These are phyloP conservation scores for Esperia sulphurella DNA, from an alignment of 2,888 invertebrate genomes.

Conservation along the genomic window DNA sequence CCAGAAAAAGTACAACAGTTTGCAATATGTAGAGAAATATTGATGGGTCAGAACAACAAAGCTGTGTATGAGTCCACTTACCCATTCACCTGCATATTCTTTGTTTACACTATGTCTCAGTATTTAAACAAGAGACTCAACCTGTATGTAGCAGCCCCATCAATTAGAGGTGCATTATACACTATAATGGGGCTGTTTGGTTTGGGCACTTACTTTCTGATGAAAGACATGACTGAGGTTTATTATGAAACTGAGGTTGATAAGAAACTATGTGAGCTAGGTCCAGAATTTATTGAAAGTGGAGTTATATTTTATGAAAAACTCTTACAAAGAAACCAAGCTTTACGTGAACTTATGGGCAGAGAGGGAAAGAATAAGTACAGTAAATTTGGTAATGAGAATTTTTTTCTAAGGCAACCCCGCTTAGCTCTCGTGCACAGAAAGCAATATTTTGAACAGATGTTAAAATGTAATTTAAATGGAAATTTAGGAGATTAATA, in stretches of 20 bases:
- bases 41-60: constrained; percentile 80
- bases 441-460: constrained; percentile 82
- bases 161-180: constrained; percentile 72
- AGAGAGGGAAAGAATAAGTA: constrained; percentile 80
- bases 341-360: constrained; percentile 83
- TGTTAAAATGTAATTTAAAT: constrained; percentile 46
- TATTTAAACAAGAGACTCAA: constrained; percentile 75
- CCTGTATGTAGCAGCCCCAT: constrained; percentile 73
- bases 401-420: constrained; percentile 81
- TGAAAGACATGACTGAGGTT: constrained; percentile 82
- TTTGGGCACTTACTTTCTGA: constrained; percentile 79
- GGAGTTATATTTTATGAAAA: constrained; percentile 89
- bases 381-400: constrained; percentile 84
- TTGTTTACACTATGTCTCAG: constrained; percentile 73
- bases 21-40: constrained; percentile 87
- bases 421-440: constrained; percentile 82
- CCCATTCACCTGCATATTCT: constrained; percentile 65
- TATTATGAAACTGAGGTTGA: constrained; percentile 83
- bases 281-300: constrained; percentile 82
- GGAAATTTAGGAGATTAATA: constrained; percentile 4
- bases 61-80: constrained; percentile 77
- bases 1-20: constrained; percentile 89
- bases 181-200: constrained; percentile 76
- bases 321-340: constrained; percentile 84
- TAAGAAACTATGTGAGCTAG: constrained; percentile 77